A percentile compares a stretch with the other conserved stretches of the same genome.
phyloP scores from a whole-genome alignment of 2,888 invertebrate genomes.

The Tridacna gigas region DNA sequence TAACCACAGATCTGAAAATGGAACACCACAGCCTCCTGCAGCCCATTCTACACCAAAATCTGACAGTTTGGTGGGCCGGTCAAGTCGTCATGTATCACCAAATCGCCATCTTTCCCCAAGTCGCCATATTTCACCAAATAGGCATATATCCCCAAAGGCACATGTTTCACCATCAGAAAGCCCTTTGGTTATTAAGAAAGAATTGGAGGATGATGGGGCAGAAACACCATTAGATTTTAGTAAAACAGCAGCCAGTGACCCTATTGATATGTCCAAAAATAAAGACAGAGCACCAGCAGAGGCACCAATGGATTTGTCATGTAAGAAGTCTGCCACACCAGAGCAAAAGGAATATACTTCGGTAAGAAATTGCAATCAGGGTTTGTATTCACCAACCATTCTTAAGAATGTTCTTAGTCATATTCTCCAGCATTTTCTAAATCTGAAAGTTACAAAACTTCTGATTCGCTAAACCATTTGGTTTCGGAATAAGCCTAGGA shows the following conservation, averaged over 20 bases:
- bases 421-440: no score
- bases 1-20: conserved; percentile 37
- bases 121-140: conserved; percentile 33
- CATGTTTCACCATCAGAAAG: conserved; percentile 38
- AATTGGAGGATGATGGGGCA: conserved; percentile 57
- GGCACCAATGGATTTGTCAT: conserved; percentile 78
- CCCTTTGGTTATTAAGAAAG: conserved; percentile 60
- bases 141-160: conserved; percentile 1
- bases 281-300: conserved; percentile 31
- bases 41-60: conserved; percentile 69
- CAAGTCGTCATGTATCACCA: conserved; percentile 53
- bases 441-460: no score
- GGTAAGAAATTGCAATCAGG: conserved; percentile 33
- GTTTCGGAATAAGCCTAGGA: no score
- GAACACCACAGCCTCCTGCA: conserved; percentile 63
- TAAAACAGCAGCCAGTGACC: conserved; percentile 62
- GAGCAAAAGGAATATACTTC: not conserved
- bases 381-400: no score
- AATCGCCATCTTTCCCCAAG: conserved; percentile 43
- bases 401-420: no score
- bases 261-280: conserved; percentile 23
- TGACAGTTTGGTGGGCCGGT: conserved; percentile 35
- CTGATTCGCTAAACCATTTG: no score
- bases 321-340: conserved; percentile 56
- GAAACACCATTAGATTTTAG: conserved; percentile 81